Base-by-base conservation (phyloP, 2,113 vertebrate genomes). In the Symphodus melops region DNA sequence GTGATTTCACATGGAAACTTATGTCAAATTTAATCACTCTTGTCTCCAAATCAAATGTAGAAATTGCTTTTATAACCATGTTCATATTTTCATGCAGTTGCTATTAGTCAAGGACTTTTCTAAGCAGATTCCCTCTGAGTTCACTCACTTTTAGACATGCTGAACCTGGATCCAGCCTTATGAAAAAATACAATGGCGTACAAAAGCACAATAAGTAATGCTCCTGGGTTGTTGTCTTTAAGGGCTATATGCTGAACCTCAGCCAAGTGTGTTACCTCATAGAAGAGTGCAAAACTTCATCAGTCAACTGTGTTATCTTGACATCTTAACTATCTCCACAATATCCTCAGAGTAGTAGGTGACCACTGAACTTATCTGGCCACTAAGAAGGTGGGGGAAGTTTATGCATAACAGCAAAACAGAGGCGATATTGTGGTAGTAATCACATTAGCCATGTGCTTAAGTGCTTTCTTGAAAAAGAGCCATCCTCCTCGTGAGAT, bases 401-500 rank as follows among this genome's bases (percentile, higher is more conserved):
- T 51, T 51, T 72, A 88, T 41, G 51, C 58, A 86, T 36, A 58
- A 59, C 63, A 61, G 51, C 52, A 57, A 44, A 86, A 94, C 91
- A 94, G 86, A 91, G 84, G 49, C 37, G 59, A 81, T 79, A 92
- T 91, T 94, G 92, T 94, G 76, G 62, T 5, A 7, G 48, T 95
- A 93, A 95, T 95, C 89, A 91, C 86, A 93, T 93, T 90, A 92
- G 87, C 87, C 90, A 82, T 88, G 88, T 86, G 90, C 88, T 79
- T 75, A 88, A 69, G 79, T 85, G 81, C 82, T 89, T 85, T 87
- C 80, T 82, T 85, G 84, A 91, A 75, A 85, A 76, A 44, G 39
- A 75, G 73, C 81, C 91, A 84, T 83, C 86, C 82, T 77, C 71
- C 83, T 88, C 77, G 75, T 76, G 78, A 91, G 91, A 92, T 92